These are phyloP conservation scores for Thalassarche chlororhynchos DNA, from an alignment of 2,113 vertebrate genomes.

Conservation along the genomic window DNA sequence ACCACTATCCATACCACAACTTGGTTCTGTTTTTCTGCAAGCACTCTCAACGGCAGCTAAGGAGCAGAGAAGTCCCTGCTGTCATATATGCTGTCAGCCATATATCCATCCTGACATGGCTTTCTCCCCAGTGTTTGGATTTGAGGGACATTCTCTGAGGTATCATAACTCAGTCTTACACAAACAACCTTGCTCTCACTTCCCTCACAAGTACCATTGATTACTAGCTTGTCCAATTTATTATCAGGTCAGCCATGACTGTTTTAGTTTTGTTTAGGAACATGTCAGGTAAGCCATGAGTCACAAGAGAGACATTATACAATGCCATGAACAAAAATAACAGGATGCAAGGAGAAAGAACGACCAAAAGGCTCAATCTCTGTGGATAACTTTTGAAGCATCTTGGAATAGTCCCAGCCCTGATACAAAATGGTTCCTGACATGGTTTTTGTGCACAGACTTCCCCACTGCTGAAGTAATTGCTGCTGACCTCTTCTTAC, in stretches of 20 bases:
- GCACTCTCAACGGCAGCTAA: not conserved
- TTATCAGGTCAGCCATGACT: not conserved
- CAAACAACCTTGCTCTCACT: not conserved
- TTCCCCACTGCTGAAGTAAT: not conserved
- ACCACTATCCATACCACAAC: not conserved
- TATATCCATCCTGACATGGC: not conserved
- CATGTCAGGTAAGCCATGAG: not conserved
- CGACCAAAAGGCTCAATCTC: not conserved
- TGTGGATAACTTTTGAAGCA: not conserved
- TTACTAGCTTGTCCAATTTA: not conserved
- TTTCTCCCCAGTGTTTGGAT: not conserved
- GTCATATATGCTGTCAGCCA: not conserved
- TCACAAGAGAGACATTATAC: not conserved
- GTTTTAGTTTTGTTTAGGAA: not conserved
- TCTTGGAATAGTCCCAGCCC: not conserved
- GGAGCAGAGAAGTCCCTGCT: not conserved
- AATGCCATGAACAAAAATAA: not conserved
- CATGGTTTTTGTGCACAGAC: not conserved
- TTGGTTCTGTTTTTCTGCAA: not conserved
- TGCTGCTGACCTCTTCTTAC: not conserved
- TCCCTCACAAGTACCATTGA: not conserved
- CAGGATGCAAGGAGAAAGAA: not conserved
- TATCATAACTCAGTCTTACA: not conserved
- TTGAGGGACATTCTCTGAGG: not conserved
- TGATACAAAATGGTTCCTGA: not conserved